Conservation (phyloP, 1,140 invertebrate species). For the Palaemon carinicauda region DNA sequence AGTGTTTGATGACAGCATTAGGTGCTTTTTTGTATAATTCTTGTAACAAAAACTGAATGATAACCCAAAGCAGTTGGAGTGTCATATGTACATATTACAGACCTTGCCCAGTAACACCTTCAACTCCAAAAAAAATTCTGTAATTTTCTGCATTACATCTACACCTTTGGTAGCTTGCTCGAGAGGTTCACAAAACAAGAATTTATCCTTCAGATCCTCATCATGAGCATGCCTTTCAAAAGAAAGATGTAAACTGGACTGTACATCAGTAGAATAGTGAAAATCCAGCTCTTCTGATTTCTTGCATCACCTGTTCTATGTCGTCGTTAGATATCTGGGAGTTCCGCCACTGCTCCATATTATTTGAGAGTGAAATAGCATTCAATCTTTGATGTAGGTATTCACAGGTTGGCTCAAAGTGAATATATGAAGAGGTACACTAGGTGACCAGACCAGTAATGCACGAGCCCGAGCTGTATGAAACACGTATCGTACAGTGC, state of each 20-base stretch:
- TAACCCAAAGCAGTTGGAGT: slow-evolving; percentile 63
- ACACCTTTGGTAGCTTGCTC: background rate
- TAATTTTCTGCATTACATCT: background rate
- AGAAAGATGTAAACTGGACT: background rate
- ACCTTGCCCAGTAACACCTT: slow-evolving; percentile 60
- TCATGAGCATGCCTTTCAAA: background rate
- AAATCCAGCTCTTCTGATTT: slow-evolving; percentile 25
- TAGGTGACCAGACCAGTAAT: background rate
- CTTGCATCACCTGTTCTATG: slow-evolving; percentile 39
- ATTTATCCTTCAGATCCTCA: background rate
- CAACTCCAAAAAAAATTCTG: slow-evolving; percentile 59
- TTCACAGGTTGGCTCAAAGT: background rate
- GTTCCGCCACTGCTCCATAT: slow-evolving; percentile 17
- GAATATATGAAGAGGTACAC: slow-evolving; percentile 13
- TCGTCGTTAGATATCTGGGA: slow-evolving; percentile 3
- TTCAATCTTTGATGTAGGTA: slow-evolving; percentile 6
- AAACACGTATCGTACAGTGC: background rate
- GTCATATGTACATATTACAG: slow-evolving; percentile 64
- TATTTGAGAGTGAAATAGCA: slow-evolving; percentile 25
- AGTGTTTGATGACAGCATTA: no score
- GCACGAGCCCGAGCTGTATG: slow-evolving; percentile 3
- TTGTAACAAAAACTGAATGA: slow-evolving; percentile 61
- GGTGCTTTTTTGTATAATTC: slow-evolving; percentile 62
- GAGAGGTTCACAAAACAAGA: background rate
- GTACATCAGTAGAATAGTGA: slow-evolving; percentile 23